Evolutionary conservation across 2,113 vertebrate genomes (phyloP).

Genomic region (Cynoglossus semilaevis): DNA sequence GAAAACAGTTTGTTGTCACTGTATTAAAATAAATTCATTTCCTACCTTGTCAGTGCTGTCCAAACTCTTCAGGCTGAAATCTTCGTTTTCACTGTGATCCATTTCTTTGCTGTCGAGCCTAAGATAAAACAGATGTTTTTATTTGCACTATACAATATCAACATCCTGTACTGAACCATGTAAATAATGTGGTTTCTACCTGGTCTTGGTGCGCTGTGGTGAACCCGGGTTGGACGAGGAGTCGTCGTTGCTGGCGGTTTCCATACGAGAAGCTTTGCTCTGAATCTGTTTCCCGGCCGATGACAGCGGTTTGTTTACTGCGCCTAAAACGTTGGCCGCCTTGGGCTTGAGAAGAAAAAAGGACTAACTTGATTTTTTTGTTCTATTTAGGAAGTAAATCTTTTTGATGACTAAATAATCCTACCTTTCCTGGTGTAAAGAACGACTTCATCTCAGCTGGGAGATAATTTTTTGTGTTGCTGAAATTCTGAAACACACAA

Average conservation of each 20-base stretch:
- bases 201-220: constrained; percentile 92
- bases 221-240: constrained; percentile 95
- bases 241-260: constrained; percentile 96
- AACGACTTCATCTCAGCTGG: constrained; percentile 97
- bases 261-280: constrained; percentile 95
- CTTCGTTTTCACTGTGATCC: constrained; percentile 97
- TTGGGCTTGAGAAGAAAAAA: constrained; percentile 82
- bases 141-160: too few species aligned
- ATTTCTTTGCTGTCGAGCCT: constrained; percentile 90
- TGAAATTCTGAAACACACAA: constrained; percentile 85
- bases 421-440: constrained; percentile 96
- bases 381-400: background rate
- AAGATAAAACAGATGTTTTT: constrained; percentile 16
- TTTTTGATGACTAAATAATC: background rate
- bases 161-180: too few species aligned
- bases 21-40: background rate
- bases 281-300: constrained; percentile 94
- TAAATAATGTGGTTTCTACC: constrained; percentile 59
- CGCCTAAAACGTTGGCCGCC: constrained; percentile 94
- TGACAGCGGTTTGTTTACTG: constrained; percentile 96
- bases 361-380: background rate
- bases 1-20: background rate
- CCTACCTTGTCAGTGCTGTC: constrained; percentile 70
- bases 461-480: constrained; percentile 98
- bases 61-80: constrained; percentile 81